phyloP scores from a whole-genome alignment of 2,113 vertebrate genomes.

The Stictonetta naevosa region DNA sequence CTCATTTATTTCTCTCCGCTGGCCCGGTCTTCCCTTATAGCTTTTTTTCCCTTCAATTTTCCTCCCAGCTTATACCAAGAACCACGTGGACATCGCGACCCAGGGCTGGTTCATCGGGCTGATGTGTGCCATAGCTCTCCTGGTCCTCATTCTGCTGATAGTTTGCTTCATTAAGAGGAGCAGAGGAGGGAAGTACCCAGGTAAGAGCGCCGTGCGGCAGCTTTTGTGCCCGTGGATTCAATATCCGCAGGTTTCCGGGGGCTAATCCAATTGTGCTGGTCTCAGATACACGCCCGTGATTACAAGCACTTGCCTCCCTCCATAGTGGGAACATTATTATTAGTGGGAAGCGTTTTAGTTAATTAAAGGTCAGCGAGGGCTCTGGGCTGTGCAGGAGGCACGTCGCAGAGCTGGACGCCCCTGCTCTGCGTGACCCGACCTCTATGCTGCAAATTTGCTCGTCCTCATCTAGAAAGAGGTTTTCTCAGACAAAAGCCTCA shows the following conservation, averaged over 20 bases:
- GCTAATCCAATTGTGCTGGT: background rate
- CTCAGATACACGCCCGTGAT: background rate
- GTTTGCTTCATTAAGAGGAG: slow-evolving; percentile 99
- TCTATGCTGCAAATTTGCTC: background rate
- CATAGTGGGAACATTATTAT: background rate
- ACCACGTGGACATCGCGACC: slow-evolving; percentile 93
- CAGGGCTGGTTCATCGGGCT: slow-evolving; percentile 99
- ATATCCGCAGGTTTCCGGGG: background rate
- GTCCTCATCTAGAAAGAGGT: background rate
- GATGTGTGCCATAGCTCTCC: slow-evolving; percentile 97
- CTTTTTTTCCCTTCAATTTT: background rate
- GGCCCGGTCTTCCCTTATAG: background rate
- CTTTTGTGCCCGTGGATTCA: background rate
- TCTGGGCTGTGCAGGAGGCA: background rate
- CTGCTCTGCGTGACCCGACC: background rate
- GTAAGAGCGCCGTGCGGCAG: slow-evolving; percentile 57
- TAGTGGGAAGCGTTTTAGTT: slow-evolving; percentile 11
- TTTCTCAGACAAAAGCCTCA: background rate
- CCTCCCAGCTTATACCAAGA: slow-evolving; percentile 89
- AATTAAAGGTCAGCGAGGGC: background rate
- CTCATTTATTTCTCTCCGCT: rapidly evolving
- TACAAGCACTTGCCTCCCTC: background rate
- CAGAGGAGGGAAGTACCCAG: slow-evolving; percentile 95
- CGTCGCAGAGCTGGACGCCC: background rate
- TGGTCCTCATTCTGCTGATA: slow-evolving; percentile 96